These are phyloP conservation scores for Conops quadrifasciatus DNA, from an alignment of 2,888 invertebrate genomes.

Conservation along the genomic window DNA sequence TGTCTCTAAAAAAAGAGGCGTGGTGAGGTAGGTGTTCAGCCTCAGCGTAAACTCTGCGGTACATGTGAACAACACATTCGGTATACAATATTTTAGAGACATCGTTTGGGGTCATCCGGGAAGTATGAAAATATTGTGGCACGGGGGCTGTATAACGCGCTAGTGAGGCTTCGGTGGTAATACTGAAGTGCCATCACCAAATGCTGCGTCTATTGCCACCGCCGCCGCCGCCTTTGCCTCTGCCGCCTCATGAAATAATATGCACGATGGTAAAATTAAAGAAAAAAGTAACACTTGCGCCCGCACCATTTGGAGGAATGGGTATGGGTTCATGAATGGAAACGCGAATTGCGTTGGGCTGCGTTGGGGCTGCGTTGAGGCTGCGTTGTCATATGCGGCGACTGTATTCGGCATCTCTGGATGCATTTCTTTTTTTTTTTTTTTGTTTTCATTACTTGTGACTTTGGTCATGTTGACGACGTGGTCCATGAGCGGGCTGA, in stretches of 20 bases:
- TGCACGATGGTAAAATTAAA: constrained; percentile 35
- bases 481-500: background rate
- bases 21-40: background rate
- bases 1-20: background rate
- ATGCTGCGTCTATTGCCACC: too few relatives aligned
- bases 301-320: background rate
- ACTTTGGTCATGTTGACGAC: background rate
- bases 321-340: too few relatives aligned
- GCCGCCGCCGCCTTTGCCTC: too few relatives aligned
- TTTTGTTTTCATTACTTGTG: constrained; percentile 1
- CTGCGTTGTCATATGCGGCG: background rate
- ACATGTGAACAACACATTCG: constrained; percentile 10
- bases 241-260: constrained; percentile 29
- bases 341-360: too few relatives aligned
- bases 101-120: background rate
- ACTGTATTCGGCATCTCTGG: background rate
- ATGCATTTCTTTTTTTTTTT: constrained; percentile 19
- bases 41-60: background rate
- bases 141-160: background rate
- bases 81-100: background rate
- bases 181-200: background rate
- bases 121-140: background rate
- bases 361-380: too few relatives aligned
- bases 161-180: background rate
- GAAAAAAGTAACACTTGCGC: constrained; percentile 16